phyloP scores from a whole-genome alignment of 2,888 invertebrate species.

The Plagodis dolabraria region DNA sequence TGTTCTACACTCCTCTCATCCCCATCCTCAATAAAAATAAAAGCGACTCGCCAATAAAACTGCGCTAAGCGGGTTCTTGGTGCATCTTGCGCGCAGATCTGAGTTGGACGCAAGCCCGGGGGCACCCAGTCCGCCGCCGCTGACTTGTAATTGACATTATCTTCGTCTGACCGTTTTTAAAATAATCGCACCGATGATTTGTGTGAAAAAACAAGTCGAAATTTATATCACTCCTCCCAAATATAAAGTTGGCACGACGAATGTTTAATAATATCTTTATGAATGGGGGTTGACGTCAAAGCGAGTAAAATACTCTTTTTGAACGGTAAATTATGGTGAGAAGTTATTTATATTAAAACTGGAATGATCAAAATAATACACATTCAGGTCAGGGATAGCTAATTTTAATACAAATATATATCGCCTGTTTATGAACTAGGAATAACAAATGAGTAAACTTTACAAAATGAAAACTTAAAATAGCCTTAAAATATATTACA shows the following conservation, averaged over 20 bases:
- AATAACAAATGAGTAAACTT: constrained; percentile 23
- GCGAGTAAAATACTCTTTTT: constrained; percentile 42
- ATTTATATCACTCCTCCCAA: constrained; percentile 42
- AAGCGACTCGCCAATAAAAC: constrained; percentile 58
- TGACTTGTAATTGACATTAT: constrained; percentile 5
- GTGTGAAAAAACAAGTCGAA: constrained; percentile 44
- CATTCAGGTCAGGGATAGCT: constrained; percentile 29
- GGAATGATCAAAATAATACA: constrained; percentile 31
- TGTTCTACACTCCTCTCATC: constrained; percentile 39
- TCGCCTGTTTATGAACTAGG: constrained; percentile 22
- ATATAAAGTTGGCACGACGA: constrained; percentile 58
- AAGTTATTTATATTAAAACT: constrained; percentile 15
- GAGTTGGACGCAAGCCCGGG: background rate
- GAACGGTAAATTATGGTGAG: constrained; percentile 26
- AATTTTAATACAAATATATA: constrained; percentile 34
- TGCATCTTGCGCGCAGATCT: constrained; percentile 28
- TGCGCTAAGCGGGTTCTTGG: constrained; percentile 44
- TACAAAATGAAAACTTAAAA: constrained; percentile 25
- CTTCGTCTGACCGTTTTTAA: constrained; percentile 33
- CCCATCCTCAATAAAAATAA: constrained; percentile 68
- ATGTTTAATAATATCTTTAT: constrained; percentile 59
- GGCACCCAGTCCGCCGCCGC: background rate
- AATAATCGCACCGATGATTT: constrained; percentile 46
- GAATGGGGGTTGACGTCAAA: constrained; percentile 77
- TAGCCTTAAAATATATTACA: constrained; percentile 5